Evolutionary conservation across 2,113 vertebrate species (phyloP), one percentile per base, ranked within the genome.

Genomic region (Bothrops jararaca): DNA sequence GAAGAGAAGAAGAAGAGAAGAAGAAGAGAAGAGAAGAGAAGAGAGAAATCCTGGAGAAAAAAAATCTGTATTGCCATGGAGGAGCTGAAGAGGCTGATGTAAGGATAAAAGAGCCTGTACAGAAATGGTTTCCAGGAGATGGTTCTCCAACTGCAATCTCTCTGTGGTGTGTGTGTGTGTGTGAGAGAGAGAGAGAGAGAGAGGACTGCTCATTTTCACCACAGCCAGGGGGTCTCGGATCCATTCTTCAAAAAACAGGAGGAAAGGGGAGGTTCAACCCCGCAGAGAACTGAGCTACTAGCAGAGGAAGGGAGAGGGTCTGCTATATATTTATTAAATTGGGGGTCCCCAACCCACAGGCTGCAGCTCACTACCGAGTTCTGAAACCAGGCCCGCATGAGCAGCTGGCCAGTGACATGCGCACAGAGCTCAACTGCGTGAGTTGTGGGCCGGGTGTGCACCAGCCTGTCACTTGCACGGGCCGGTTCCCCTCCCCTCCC

Each of bases 361-460:
- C 48, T 50, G 48, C 48, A 50, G 48, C 48, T 50, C 48, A 50
- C 48, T 50, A 50, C 48, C 9, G 48, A 50, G 48, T 50, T 50
- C 8, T 10, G 48, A 8, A 8, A 50, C 8, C 1, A 1, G 8
- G 48, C 48, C 48, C 48, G 0, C 48, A 1, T 0, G 48, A 50
- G 48, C 48, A 50, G 48, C 48, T 50, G 48, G 48, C 8, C 48
- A 50, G 8, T 50, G 48, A 50, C 48, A 50, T 50, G 48, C 1
- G 8, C 48, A 10, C 48, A 0, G 48, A 50, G 48, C 48, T 50
- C 48, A 50, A 50, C 48, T 50, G 48, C 1, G 1, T 50, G 48
- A 50, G 48, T 9, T 8, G 8, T 9, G 48, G 48, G 48, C 48
- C 48, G 48, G 48, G 48, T 50, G 48, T 50, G 48, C 48, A 50